A percentile compares a stretch with the other conserved stretches of the same genome.
phyloP scores from a whole-genome alignment of 2,888 invertebrate genomes.

The Leptura quadrifasciata region DNA sequence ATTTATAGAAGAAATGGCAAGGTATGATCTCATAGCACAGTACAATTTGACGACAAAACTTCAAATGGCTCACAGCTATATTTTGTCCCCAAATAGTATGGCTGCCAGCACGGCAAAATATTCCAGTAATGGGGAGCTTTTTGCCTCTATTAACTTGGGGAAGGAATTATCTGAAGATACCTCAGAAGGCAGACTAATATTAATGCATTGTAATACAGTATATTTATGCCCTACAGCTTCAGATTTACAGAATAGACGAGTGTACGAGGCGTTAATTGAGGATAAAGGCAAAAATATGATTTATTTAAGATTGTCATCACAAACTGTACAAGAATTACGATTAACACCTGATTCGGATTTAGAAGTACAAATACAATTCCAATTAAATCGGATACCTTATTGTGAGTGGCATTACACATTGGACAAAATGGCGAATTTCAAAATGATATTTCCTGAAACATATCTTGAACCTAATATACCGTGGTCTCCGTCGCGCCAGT shows the following conservation, averaged over 20 bases:
- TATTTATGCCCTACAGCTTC: conserved; percentile 69
- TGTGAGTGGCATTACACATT: conserved; percentile 91
- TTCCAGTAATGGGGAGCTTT: conserved; percentile 84
- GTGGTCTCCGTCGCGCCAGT: conserved; percentile 82
- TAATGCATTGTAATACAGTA: conserved; percentile 85
- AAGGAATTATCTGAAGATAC: conserved; percentile 89
- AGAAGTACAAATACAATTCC: conserved; percentile 86
- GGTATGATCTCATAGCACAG: conserved; percentile 80
- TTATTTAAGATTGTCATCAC: conserved; percentile 77
- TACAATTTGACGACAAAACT: conserved; percentile 82
- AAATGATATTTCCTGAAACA: conserved; percentile 81
- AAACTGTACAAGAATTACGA: conserved; percentile 51
- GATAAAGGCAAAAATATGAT: conserved; percentile 88
- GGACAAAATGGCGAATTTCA: conserved; percentile 83
- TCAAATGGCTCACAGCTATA: conserved; percentile 81
- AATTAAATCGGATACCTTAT: conserved; percentile 86
- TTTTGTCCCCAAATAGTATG: conserved; percentile 81
- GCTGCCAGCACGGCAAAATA: conserved; percentile 85
- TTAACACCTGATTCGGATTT: conserved; percentile 78
- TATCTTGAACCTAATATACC: conserved; percentile 80
- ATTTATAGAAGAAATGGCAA: conserved; percentile 86
- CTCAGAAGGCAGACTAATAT: conserved; percentile 85
- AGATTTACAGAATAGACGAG: conserved; percentile 69
- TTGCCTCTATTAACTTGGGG: conserved; percentile 82
- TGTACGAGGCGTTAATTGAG: conserved; percentile 84